Conservation (phyloP, 2,113 vertebrate species). For the Chelonoidis abingdonii region DNA sequence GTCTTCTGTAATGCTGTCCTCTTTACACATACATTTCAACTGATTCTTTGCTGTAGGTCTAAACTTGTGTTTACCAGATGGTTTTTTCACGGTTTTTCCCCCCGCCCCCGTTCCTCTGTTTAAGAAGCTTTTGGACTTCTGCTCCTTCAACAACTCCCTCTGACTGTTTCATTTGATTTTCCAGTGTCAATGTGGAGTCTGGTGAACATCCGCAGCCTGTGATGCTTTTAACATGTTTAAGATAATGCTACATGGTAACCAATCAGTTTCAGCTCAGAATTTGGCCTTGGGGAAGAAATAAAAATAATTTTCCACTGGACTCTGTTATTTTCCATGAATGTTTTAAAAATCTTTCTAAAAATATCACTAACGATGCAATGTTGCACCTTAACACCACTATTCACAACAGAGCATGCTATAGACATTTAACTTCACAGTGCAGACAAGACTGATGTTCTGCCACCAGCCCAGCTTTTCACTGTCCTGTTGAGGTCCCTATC, state of each 20-base stretch:
- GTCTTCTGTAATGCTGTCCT: not conserved
- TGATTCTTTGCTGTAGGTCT: not conserved
- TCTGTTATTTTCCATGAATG: not conserved
- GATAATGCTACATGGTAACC: not conserved
- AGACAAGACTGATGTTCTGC: not conserved
- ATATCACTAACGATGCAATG: slow-evolving; percentile 25
- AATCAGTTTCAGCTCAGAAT: not conserved
- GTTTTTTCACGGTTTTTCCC: not conserved
- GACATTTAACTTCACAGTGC: not conserved
- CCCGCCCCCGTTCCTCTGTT: not conserved
- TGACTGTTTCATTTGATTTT: not conserved
- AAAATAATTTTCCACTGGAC: not conserved
- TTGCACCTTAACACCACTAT: not conserved
- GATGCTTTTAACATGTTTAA: not conserved
- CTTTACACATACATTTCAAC: not conserved
- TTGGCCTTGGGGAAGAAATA: not conserved
- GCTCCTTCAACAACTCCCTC: not conserved
- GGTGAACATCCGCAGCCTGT: not conserved
- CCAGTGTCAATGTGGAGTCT: not conserved
- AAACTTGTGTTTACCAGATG: not conserved
- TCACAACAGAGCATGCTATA: not conserved
- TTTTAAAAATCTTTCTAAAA: slow-evolving; percentile 27
- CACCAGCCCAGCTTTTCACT: not conserved
- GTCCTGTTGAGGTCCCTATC: not conserved
- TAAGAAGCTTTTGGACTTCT: not conserved